Evolutionary conservation across 2,797 vertebrate species (phyloP).

Genomic region (Amblyraja radiata): DNA sequence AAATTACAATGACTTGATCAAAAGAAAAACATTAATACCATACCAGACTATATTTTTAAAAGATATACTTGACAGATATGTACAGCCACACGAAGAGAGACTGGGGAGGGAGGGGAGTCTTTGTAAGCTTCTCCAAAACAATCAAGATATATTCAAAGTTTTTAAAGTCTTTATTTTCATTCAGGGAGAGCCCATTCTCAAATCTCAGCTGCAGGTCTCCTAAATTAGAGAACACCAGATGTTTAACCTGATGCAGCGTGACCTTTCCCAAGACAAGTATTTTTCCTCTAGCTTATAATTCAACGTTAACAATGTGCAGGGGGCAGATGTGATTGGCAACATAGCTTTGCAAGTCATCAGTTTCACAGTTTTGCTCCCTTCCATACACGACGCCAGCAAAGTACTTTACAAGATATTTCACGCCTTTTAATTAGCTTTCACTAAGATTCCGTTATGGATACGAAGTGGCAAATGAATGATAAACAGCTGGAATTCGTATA

Average conservation of each 20-base stretch:
- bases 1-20: neutral
- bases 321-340: neutral
- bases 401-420: neutral
- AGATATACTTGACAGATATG: neutral
- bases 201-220: neutral
- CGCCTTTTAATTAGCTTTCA: neutral
- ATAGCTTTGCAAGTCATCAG: neutral
- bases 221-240: neutral
- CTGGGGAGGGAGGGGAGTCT: neutral
- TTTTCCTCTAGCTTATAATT: conserved; percentile 7
- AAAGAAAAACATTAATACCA: neutral
- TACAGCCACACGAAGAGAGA: neutral
- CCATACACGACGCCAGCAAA: too few species aligned
- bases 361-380: neutral
- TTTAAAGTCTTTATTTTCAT: neutral
- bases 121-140: neutral
- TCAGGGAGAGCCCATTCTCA: conserved; percentile 9
- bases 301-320: neutral
- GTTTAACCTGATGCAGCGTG: conserved; percentile 17
- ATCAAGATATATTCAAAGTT: neutral
- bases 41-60: neutral
- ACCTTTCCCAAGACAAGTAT: neutral
- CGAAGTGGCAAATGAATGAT: conserved; percentile 15
- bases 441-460: neutral
- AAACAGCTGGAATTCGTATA: neutral